Evolutionary conservation across 1,140 invertebrate species (phyloP).

Genomic region (Drosophila ironensis): DNA sequence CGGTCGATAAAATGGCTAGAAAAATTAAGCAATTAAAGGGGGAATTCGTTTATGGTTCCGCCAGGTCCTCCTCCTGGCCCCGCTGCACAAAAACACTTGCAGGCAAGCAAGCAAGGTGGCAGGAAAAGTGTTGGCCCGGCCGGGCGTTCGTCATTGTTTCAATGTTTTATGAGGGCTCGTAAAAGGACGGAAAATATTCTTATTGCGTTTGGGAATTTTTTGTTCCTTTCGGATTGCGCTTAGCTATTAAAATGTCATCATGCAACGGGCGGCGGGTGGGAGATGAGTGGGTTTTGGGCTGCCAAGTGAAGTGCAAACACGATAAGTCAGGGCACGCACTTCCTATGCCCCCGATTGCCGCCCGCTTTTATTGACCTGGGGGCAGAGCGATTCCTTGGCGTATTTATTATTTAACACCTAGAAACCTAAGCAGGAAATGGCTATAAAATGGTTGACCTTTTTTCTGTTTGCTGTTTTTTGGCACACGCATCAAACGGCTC

Average conservation of each 20-base stretch:
- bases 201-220: slow-evolving; percentile 32
- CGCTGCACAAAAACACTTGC: too few species aligned
- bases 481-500: slow-evolving; percentile 36
- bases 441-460: slow-evolving; percentile 75
- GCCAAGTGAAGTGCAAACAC: slow-evolving; percentile 35
- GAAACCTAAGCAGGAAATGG: slow-evolving; percentile 60
- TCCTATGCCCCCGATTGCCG: slow-evolving; percentile 19
- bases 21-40: slow-evolving; percentile 68
- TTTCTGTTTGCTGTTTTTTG: slow-evolving; percentile 29
- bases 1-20: slow-evolving; percentile 8
- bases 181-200: slow-evolving; percentile 68
- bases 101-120: slow-evolving; percentile 1
- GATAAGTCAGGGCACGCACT: slow-evolving; percentile 57
- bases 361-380: slow-evolving; percentile 60
- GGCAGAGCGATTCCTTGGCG: slow-evolving; percentile 45
- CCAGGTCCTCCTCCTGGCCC: not conserved
- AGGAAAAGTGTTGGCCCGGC: slow-evolving; percentile 42
- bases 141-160: slow-evolving; percentile 65
- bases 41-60: slow-evolving; percentile 48
- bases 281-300: not conserved
- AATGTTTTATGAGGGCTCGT: slow-evolving; percentile 58
- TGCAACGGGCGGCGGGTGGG: not conserved
- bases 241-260: slow-evolving; percentile 76
- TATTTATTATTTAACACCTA: slow-evolving; percentile 79
- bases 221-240: slow-evolving; percentile 31